phyloP scores from a whole-genome alignment of 92 coral and sea anemone species.

The Bergia sp. region DNA sequence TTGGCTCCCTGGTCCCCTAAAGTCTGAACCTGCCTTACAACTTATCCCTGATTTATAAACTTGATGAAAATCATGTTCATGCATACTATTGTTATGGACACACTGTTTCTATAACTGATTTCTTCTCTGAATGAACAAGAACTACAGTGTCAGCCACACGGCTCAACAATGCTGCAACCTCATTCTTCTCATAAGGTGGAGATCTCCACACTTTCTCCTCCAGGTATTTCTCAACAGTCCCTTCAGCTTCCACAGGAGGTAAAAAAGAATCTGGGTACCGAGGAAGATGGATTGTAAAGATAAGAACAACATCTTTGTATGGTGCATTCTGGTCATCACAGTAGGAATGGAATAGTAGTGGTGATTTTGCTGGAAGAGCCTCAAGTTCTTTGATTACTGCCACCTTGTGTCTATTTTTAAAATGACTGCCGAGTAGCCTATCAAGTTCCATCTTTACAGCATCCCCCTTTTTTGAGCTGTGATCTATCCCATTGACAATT shows the following conservation, averaged over 20 bases:
- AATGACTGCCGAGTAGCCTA: conserved; percentile 33
- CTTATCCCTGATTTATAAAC: too few relatives aligned
- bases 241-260: background rate
- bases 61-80: too few relatives aligned
- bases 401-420: conserved; percentile 60
- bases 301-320: conserved; percentile 70
- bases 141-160: conserved; percentile 82
- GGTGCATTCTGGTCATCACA: conserved; percentile 95
- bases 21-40: too few relatives aligned
- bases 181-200: conserved; percentile 61
- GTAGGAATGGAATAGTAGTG: conserved; percentile 75
- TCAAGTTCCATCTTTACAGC: conserved; percentile 68
- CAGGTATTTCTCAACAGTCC: conserved; percentile 46
- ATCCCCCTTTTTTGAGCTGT: conserved; percentile 43
- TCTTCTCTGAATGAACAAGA: conserved; percentile 35
- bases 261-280: background rate
- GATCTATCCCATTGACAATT: conserved; percentile 44
- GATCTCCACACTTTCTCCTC: conserved; percentile 64
- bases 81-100: background rate
- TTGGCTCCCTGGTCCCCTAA: too few relatives aligned
- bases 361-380: conserved; percentile 76
- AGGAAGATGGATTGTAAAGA: conserved; percentile 82
- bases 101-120: conserved; percentile 9
- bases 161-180: conserved; percentile 72
- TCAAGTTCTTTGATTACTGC: conserved; percentile 79